A percentile compares a stretch with the other conserved stretches of the same genome.
Evolutionary conservation across 37 sponge, comb jelly and placozoan species (phyloP).

Genomic region (Beroe forskalii): DNA sequence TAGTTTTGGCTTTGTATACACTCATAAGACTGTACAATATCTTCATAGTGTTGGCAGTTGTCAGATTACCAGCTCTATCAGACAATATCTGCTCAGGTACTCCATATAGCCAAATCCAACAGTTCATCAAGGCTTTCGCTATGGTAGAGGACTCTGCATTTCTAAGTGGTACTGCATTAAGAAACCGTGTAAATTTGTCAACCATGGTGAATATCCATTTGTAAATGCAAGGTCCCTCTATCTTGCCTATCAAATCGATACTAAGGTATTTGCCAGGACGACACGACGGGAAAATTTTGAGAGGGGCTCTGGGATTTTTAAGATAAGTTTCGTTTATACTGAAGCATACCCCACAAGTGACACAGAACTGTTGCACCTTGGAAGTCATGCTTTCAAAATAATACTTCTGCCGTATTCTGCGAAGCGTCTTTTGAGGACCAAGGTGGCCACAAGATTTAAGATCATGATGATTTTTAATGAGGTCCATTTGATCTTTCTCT

Average conservation of each 20-base stretch:
- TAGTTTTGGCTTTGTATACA: slow-evolving; percentile 11
- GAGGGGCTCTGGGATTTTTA: slow-evolving; percentile 23
- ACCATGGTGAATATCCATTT: slow-evolving; percentile 5
- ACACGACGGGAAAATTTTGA: not conserved
- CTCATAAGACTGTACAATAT: not conserved
- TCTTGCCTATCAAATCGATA: slow-evolving; percentile 18
- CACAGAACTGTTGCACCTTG: not conserved
- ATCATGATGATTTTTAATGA: not conserved
- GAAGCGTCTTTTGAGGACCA: slow-evolving; percentile 21
- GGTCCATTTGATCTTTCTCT: not conserved
- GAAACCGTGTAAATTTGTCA: slow-evolving; percentile 17
- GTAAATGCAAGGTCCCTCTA: not conserved
- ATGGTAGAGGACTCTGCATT: not conserved
- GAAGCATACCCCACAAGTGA: slow-evolving; percentile 11
- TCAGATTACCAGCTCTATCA: slow-evolving; percentile 21
- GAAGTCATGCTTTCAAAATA: not conserved
- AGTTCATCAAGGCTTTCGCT: slow-evolving; percentile 25
- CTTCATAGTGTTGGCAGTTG: not conserved
- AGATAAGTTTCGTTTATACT: not conserved
- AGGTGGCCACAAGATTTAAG: not conserved
- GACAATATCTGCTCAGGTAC: slow-evolving; percentile 7
- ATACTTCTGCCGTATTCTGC: slow-evolving; percentile 44
- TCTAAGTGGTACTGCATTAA: not conserved
- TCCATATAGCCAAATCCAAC: slow-evolving; percentile 22
- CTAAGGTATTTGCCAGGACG: not conserved